phyloP scores from a whole-genome alignment of 1,140 invertebrate species.

The Tigriopus japonicus region DNA sequence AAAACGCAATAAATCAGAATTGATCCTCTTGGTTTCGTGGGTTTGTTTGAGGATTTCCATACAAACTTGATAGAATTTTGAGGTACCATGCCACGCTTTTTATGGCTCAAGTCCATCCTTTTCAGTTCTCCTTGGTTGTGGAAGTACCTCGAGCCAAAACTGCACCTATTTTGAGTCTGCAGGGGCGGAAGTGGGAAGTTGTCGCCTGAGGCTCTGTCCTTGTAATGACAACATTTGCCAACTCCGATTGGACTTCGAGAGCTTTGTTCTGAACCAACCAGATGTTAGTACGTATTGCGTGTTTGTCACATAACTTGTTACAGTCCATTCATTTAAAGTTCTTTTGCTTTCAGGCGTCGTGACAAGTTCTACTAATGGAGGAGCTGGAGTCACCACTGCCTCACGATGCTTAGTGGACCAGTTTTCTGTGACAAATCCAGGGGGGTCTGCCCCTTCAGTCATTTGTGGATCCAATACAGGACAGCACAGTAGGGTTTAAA shows the following conservation, averaged over 20 bases:
- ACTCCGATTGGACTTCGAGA: conserved; percentile 4
- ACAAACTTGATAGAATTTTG: too few species aligned
- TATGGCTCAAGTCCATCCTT: too few species aligned
- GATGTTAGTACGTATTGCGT: not conserved
- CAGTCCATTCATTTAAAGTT: too few species aligned
- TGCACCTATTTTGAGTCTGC: conserved; percentile 1
- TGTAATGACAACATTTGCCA: conserved; percentile 10
- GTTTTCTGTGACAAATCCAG: conserved; percentile 2
- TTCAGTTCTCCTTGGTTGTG: not conserved
- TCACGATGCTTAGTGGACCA: not conserved
- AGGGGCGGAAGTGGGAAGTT: not conserved
- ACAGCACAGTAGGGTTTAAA: conserved; percentile 2
- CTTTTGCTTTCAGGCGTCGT: too few species aligned
- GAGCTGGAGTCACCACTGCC: too few species aligned
- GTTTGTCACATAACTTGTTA: too few species aligned
- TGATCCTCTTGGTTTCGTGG: too few species aligned
- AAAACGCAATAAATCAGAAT: too few species aligned
- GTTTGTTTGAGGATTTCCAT: too few species aligned
- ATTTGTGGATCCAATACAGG: conserved; percentile 2
- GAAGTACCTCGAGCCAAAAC: not conserved
- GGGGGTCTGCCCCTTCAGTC: not conserved
- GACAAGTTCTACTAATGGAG: too few species aligned
- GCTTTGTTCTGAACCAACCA: not conserved
- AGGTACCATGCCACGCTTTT: too few species aligned
- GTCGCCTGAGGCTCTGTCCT: not conserved